phyloP scores from a whole-genome alignment of 2,113 vertebrate genomes.

The Brachionichthys hirsutus region DNA sequence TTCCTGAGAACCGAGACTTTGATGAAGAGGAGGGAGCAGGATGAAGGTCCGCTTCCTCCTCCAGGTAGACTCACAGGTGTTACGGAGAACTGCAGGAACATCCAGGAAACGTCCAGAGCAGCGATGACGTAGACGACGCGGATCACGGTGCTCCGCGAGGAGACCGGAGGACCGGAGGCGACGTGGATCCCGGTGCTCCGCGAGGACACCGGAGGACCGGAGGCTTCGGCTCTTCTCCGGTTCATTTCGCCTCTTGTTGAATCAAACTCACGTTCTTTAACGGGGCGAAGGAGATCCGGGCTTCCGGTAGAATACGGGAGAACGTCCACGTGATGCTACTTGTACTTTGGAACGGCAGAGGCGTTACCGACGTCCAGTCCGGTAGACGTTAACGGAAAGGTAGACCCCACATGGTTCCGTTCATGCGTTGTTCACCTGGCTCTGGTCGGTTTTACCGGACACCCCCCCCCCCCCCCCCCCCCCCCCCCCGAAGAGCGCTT shows the following conservation, averaged over 20 bases:
- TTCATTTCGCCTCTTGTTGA: constrained; percentile 23
- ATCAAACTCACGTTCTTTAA: not conserved
- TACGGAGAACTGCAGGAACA: constrained; percentile 78
- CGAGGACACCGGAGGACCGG: not conserved
- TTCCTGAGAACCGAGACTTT: too few relatives aligned
- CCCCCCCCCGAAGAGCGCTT: not conserved
- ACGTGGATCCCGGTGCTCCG: too few relatives aligned
- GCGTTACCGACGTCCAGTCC: too few relatives aligned
- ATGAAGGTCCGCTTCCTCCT: too few relatives aligned
- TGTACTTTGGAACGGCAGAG: too few relatives aligned
- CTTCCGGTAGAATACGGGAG: too few relatives aligned
- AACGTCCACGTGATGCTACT: too few relatives aligned
- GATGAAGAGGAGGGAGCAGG: too few relatives aligned
- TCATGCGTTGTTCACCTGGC: too few relatives aligned
- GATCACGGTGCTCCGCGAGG: constrained; percentile 31
- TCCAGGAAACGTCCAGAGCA: constrained; percentile 74
- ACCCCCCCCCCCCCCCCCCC: not conserved
- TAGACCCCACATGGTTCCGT: too few relatives aligned
- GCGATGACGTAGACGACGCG: constrained; percentile 66
- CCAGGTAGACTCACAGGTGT: constrained; percentile 77
- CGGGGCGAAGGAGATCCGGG: not conserved
- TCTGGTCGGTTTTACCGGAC: too few relatives aligned
- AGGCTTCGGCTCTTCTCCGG: not conserved
- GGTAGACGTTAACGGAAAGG: too few relatives aligned
- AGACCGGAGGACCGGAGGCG: not conserved